Percentiles rank a stretch among this genome's conserved stretches.
Conservation (phyloP, 1,140 invertebrate genomes). For the Geopemphigus sp. region DNA sequence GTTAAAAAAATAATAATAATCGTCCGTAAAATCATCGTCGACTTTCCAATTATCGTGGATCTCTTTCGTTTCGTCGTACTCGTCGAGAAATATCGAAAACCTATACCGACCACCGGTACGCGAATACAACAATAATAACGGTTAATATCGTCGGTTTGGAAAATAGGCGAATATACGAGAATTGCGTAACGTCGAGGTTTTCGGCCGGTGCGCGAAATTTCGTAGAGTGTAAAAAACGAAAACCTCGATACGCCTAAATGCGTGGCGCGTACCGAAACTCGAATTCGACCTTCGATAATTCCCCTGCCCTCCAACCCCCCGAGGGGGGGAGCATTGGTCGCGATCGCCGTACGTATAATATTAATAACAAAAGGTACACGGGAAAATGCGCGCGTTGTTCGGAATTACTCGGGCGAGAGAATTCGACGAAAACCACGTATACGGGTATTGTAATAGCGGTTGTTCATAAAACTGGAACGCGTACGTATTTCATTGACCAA, state of each 20-base stretch:
- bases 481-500: not conserved
- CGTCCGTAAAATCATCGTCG: not conserved
- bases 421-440: not conserved
- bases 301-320: no score
- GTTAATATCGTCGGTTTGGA: no score
- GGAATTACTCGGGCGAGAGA: not conserved
- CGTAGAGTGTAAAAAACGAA: slow-evolving; percentile 2
- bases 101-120: no score
- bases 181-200: not conserved
- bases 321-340: no score
- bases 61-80: no score
- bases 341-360: no score
- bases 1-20: no score
- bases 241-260: no score
- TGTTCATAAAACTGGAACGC: slow-evolving; percentile 1
- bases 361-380: no score
- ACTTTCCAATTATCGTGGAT: slow-evolving; percentile 6
- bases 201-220: not conserved
- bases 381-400: no score
- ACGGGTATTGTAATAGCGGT: not conserved
- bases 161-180: not conserved
- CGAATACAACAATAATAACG: slow-evolving; percentile 12
- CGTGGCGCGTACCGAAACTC: no score
- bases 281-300: slow-evolving; percentile 12
- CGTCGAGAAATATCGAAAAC: no score